Conservation (phyloP, 2,888 invertebrate genomes). For the Dolichopus griseipennis region DNA sequence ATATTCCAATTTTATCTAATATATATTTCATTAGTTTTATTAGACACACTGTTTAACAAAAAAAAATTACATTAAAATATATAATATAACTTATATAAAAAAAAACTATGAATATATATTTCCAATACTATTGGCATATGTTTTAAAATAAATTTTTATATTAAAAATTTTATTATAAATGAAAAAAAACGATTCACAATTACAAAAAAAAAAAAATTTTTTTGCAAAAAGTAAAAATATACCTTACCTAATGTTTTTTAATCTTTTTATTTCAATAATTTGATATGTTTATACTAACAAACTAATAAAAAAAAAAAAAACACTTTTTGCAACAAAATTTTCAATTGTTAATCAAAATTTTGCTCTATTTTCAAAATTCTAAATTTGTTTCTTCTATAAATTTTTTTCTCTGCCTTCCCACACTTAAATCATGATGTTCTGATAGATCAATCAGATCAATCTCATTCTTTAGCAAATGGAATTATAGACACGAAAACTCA, state of each 20-base stretch:
- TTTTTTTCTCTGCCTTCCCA: conserved; percentile 21
- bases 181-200: neutral
- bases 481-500: conserved; percentile 43
- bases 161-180: no score
- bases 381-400: conserved; percentile 23
- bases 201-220: neutral
- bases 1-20: neutral
- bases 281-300: neutral
- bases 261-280: neutral
- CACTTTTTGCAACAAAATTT: conserved; percentile 3
- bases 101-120: no score
- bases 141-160: neutral
- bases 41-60: no score
- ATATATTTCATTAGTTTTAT: neutral
- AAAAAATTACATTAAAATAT: no score
- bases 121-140: neutral
- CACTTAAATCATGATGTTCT: conserved; percentile 35
- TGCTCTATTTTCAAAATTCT: conserved; percentile 22
- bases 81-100: no score
- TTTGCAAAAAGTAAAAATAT: neutral
- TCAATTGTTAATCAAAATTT: conserved; percentile 12
- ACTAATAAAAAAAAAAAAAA: no score
- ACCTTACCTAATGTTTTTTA: neutral
- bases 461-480: conserved; percentile 40
- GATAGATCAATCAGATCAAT: conserved; percentile 41